Evolutionary conservation across 2,888 invertebrate species (phyloP).

Genomic region (Dynastes grantii): DNA sequence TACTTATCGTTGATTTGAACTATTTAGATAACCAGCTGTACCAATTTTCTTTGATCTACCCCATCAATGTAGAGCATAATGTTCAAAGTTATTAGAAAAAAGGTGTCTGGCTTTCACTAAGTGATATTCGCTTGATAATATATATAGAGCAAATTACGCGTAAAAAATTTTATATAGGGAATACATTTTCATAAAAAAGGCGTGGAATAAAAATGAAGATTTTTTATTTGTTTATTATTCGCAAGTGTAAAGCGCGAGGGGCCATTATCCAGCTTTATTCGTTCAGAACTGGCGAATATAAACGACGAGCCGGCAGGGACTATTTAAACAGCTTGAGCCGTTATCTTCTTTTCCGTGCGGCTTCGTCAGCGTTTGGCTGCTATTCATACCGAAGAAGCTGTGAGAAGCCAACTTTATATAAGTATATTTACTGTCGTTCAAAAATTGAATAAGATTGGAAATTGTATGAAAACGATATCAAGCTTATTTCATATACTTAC

Average conservation of each 20-base stretch:
- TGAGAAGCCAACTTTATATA: too few species aligned
- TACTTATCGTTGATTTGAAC: too few species aligned
- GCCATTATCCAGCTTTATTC: slow-evolving; percentile 32
- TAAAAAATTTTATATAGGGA: neutral
- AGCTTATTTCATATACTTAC: too few species aligned
- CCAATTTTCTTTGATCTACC: too few species aligned
- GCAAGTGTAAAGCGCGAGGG: slow-evolving; percentile 12
- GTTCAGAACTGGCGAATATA: slow-evolving; percentile 27
- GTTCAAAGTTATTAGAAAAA: too few species aligned
- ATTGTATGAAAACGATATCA: neutral
- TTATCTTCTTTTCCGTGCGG: slow-evolving; percentile 33
- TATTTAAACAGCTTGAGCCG: slow-evolving; percentile 30
- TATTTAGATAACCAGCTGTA: too few species aligned
- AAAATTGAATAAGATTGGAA: too few species aligned
- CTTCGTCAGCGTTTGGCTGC: slow-evolving; percentile 5
- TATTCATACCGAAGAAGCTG: slow-evolving; percentile 10
- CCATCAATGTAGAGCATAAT: too few species aligned
- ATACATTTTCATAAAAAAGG: slow-evolving; percentile 12
- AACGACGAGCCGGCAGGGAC: slow-evolving; percentile 34
- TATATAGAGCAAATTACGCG: neutral
- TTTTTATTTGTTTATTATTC: slow-evolving; percentile 28
- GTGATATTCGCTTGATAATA: neutral
- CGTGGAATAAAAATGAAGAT: neutral
- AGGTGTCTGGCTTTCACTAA: too few species aligned
- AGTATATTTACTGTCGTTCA: too few species aligned